A percentile compares a stretch with the other conserved stretches of the same genome.
Evolutionary conservation across 2,113 vertebrate genomes (phyloP).

Genomic region (Eulemur rufifrons): DNA sequence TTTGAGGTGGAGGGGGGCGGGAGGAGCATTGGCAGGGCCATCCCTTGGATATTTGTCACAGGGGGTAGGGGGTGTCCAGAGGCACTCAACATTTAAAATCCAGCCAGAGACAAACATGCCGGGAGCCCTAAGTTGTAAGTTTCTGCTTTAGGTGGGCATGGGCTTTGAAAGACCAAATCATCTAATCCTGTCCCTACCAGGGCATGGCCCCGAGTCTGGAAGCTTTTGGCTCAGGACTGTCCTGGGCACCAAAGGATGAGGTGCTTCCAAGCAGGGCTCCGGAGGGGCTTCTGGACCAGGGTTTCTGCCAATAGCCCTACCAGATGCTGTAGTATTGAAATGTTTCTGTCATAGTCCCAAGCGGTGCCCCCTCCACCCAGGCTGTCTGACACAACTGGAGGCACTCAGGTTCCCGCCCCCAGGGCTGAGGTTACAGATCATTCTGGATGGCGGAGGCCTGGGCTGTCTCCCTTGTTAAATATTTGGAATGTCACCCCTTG

Average conservation of each 20-base stretch:
- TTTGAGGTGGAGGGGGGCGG: accelerated
- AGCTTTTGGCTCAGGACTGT: neutral
- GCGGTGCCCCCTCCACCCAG: neutral
- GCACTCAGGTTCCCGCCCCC: neutral
- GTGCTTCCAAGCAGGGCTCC: neutral
- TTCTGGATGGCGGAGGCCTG: neutral
- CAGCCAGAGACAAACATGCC: neutral
- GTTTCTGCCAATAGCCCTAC: neutral
- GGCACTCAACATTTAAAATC: neutral
- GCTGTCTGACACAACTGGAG: neutral
- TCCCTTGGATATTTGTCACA: neutral
- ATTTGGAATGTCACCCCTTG: constrained; percentile 20
- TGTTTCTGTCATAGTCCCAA: neutral
- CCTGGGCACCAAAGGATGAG: neutral
- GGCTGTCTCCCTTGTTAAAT: constrained; percentile 30
- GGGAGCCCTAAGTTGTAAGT: neutral
- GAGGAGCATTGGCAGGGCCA: neutral
- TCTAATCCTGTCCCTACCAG: neutral
- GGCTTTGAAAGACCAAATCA: neutral
- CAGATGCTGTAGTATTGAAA: neutral
- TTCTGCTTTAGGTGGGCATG: neutral
- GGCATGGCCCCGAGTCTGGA: neutral
- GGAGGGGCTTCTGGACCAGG: neutral
- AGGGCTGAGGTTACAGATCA: neutral
- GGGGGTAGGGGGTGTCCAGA: neutral